Evolutionary conservation across 2,888 invertebrate genomes (phyloP), one percentile per base, ranked within the genome.

Genomic region (Zygothrica quintamaculata): DNA sequence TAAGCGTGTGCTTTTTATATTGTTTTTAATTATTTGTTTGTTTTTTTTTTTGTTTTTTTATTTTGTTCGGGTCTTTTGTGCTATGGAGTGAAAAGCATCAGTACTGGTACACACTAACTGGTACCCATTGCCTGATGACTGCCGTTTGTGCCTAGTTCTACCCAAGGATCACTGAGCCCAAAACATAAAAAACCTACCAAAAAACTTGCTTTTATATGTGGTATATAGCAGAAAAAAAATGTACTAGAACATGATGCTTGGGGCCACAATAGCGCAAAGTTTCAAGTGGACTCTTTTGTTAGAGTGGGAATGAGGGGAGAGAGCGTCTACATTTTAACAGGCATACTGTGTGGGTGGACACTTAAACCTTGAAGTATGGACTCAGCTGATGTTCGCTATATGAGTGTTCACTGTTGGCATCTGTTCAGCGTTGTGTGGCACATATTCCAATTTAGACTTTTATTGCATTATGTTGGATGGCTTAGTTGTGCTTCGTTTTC

Each of bases 391-490:
- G 18, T 39, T 25, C 18, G 18, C 18, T 22, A 5, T 22, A 5
- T 22, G 18, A 5, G 18, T 52, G 68, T 59, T 76, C 64, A 56
- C 59, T 64, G 86, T 82, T 77, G 84, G 80, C 80, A 80, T 77
- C 84, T 80, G 86, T 74, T 82, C 80, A 66, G 65, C 77, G 71
- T 59, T 85, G 74, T 85, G 84, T 85, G 84, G 75, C 87, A 84
- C 84, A 86, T 80, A 81, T 84, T 81, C 80, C 77, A 84, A 77
- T 86, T 80, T 84, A 86, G 77, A 84, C 86, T 84, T 84, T 84
- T 80, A 86, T 77, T 79, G 77, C 80, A 70, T 74, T 65, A 65
- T 76, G 74, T 64, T 75, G 46, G 58, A 52, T 61, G 33, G 50
- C 59, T 51, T 58, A 53, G 64, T 40, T 62, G 53, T 40, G 53